Percentiles rank a stretch among this genome's conserved stretches.
phyloP scores from a whole-genome alignment of 2,888 invertebrate species.

The Lochmaea crataegi region DNA sequence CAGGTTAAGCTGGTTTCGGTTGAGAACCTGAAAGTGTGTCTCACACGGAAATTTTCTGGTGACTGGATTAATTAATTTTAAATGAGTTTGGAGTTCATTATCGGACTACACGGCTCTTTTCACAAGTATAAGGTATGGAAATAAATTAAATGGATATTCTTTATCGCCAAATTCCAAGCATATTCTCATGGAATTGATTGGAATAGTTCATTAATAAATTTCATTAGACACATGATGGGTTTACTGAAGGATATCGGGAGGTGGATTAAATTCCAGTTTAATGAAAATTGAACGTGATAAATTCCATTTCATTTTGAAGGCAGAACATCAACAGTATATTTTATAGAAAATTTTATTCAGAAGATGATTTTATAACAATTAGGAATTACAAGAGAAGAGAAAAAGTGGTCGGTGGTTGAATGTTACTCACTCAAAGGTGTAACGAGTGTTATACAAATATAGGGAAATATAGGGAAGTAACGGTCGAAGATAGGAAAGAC shows the following conservation, averaged over 20 bases:
- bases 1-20: too few species aligned
- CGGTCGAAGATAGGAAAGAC: too few species aligned
- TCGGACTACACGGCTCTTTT: slow-evolving; percentile 53
- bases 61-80: slow-evolving; percentile 21
- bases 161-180: slow-evolving; percentile 45
- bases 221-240: slow-evolving; percentile 14
- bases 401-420: too few species aligned
- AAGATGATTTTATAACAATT: not conserved
- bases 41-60: not conserved
- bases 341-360: not conserved
- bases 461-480: too few species aligned
- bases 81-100: slow-evolving; percentile 51
- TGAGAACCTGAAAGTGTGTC: not conserved
- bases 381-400: too few species aligned
- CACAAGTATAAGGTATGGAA: slow-evolving; percentile 49
- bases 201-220: slow-evolving; percentile 44
- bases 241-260: slow-evolving; percentile 1
- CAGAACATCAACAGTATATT: not conserved
- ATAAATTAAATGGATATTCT: slow-evolving; percentile 48
- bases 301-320: not conserved
- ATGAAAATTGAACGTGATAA: slow-evolving; percentile 4
- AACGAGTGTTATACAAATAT: too few species aligned
- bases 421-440: too few species aligned
- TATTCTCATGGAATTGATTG: slow-evolving; percentile 41
- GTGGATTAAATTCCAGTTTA: not conserved